phyloP scores from a whole-genome alignment of 2,888 invertebrate species.

The Hymenopus coronatus region DNA sequence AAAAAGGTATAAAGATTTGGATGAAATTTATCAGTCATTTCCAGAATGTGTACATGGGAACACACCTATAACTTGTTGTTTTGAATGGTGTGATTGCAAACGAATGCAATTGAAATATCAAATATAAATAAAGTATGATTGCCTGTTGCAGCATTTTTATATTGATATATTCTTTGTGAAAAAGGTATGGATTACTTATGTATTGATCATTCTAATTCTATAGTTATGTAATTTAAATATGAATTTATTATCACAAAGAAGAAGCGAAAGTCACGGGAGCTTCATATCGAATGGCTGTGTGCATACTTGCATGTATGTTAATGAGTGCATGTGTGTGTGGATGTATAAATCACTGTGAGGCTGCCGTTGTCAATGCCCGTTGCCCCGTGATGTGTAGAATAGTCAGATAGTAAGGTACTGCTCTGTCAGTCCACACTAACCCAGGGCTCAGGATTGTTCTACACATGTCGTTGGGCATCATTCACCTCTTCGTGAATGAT shows the following conservation, averaged over 20 bases:
- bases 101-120: background rate
- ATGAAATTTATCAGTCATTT: background rate
- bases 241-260: background rate
- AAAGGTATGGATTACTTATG: conserved; percentile 7
- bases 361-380: background rate
- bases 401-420: conserved; percentile 6
- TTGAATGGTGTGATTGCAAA: background rate
- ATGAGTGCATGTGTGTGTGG: background rate
- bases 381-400: conserved; percentile 18
- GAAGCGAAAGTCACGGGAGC: background rate
- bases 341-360: background rate
- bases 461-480: background rate
- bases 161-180: conserved; percentile 21
- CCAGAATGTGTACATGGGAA: background rate
- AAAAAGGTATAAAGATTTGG: background rate
- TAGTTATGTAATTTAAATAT: background rate
- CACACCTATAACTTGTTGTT: background rate
- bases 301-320: background rate
- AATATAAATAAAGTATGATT: background rate
- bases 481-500: background rate
- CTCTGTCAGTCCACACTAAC: background rate
- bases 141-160: conserved; percentile 8
- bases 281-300: background rate
- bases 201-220: background rate
- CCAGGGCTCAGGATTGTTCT: conserved; percentile 28